phyloP scores from a whole-genome alignment of 2,113 vertebrate genomes.

The Pseudorhombus dupliciocellatus region DNA sequence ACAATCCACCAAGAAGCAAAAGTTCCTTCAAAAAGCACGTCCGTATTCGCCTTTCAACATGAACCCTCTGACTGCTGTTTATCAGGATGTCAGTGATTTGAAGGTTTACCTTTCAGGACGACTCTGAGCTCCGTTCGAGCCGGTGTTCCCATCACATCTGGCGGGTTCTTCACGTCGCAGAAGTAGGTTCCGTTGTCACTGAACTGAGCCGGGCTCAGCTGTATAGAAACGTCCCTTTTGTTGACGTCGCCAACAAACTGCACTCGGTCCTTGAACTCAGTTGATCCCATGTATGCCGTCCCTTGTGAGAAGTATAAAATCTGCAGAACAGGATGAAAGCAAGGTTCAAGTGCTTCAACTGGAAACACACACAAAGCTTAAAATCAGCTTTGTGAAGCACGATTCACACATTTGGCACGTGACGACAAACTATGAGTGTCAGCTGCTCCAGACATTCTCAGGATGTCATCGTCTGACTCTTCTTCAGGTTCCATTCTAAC shows the following conservation, averaged over 20 bases:
- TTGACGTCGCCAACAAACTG: constrained; percentile 91
- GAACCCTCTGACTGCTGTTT: too few species aligned
- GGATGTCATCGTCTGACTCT: too few species aligned
- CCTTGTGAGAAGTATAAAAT: constrained; percentile 87
- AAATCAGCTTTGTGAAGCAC: too few species aligned
- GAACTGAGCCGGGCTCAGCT: constrained; percentile 87
- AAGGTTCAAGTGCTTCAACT: neutral
- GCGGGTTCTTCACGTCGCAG: constrained; percentile 92
- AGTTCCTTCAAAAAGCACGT: too few species aligned
- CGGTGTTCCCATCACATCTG: constrained; percentile 84
- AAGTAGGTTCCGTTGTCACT: constrained; percentile 92
- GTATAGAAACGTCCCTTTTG: constrained; percentile 92
- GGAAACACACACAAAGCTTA: too few species aligned
- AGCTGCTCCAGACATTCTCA: too few species aligned
- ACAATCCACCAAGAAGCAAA: too few species aligned
- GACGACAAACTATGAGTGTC: too few species aligned
- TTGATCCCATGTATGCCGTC: constrained; percentile 71
- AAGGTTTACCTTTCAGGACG: constrained; percentile 86
- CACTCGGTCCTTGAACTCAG: constrained; percentile 85
- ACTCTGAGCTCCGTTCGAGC: constrained; percentile 86
- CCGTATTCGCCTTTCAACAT: too few species aligned
- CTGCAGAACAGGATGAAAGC: constrained; percentile 60
- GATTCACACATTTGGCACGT: too few species aligned
- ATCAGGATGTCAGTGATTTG: neutral
- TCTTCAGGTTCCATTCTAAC: too few species aligned